Evolutionary conservation across 2,113 vertebrate genomes (phyloP), one percentile per base, ranked within the genome.

Genomic region (Ellobius talpinus): DNA sequence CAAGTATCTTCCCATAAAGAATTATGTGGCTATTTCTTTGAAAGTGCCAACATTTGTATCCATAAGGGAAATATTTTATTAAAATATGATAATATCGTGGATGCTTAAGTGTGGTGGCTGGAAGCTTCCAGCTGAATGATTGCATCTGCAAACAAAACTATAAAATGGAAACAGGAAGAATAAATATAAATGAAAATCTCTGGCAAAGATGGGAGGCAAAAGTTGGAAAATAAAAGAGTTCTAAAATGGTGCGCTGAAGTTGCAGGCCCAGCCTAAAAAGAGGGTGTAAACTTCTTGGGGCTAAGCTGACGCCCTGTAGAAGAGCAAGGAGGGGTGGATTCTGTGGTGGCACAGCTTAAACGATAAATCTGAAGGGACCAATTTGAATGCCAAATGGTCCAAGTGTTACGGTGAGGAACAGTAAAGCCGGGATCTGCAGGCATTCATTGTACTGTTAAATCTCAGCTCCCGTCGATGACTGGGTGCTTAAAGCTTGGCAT

Each of bases 51-150:
- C 92, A 86, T 93, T 95, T 93, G 52, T 95, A 78, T 93, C 92
- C 92, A 90, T 55, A 42, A 90, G 85, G 90, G 93, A 96, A 94
- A 97, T 95, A 93, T 61, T 96, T 92, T 96, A 96, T 96, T 96
- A 96, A 97, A 96, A 96, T 97, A 92, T 36, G 66, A 81, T 97
- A 93, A 88, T 93, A 86, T 94, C 93, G 77, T 95, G 81, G 72
- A 87, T 91, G 33, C 81, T 78, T 77, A 89, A 93, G 76, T 92
- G 36, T 95, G 77, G 50, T 94, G 61, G 5, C 92, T 82, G 47
- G 72, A 31, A 96, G 87, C 91, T 89, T 91, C 74, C 89, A 58
- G 66, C 63, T 87, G 79, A 91, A 85, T 93, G 50, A 91, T 76
- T 95, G 45, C 63, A 31, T 94, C 92, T 92, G 78, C 90, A 91